Evolutionary conservation across 2,113 vertebrate genomes (phyloP).

Genomic region (Lipophrys pholis): DNA sequence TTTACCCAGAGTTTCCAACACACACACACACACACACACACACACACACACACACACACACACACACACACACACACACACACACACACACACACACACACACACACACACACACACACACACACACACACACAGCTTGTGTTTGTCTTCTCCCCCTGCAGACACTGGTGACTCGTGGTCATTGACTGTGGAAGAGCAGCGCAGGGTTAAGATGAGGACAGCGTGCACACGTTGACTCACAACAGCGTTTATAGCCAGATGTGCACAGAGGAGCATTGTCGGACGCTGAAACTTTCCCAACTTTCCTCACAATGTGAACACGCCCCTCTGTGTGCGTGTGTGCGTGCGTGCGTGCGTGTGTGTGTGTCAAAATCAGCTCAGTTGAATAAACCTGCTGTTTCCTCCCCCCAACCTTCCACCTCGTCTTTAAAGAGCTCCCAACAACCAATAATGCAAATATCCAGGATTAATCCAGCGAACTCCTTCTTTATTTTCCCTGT

Average conservation of each 20-base stretch:
- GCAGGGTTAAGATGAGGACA: slow-evolving; percentile 65
- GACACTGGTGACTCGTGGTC: slow-evolving; percentile 55
- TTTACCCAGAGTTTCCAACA: slow-evolving; percentile 52
- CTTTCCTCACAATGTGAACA: slow-evolving; percentile 47
- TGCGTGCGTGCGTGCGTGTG: neutral
- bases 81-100: slow-evolving; percentile 44
- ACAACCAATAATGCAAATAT: neutral
- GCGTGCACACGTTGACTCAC: slow-evolving; percentile 52
- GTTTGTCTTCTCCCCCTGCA: slow-evolving; percentile 50
- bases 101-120: slow-evolving; percentile 39
- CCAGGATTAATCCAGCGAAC: neutral
- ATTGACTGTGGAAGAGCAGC: slow-evolving; percentile 15
- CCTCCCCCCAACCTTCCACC: no score
- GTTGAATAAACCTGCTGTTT: neutral
- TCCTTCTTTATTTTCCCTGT: neutral
- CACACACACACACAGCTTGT: slow-evolving; percentile 29
- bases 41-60: slow-evolving; percentile 36
- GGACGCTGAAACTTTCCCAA: slow-evolving; percentile 42
- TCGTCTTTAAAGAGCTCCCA: neutral
- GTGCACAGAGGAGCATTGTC: slow-evolving; percentile 76
- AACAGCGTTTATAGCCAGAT: slow-evolving; percentile 68
- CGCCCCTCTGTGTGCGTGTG: neutral
- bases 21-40: slow-evolving; percentile 39
- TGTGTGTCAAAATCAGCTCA: slow-evolving; percentile 6
- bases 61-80: slow-evolving; percentile 19